Conservation (phyloP, 2,797 vertebrate species). For the Gambelia wislizenii region DNA sequence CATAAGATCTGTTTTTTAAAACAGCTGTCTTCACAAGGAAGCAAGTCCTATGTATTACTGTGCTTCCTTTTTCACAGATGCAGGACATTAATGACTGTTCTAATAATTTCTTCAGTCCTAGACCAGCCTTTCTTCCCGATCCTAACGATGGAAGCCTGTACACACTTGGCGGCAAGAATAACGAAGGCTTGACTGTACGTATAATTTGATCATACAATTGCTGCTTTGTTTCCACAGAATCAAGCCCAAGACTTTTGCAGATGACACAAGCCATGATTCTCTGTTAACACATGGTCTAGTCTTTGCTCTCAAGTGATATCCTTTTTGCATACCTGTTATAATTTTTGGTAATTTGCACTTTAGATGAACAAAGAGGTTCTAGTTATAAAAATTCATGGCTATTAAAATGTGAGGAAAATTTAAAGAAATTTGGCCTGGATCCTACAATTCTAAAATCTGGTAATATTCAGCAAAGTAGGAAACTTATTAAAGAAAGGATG, state of each 20-base stretch:
- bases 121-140: constrained; percentile 96
- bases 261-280: neutral
- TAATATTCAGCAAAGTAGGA: too few relatives aligned
- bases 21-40: constrained; percentile 25
- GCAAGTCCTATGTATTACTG: neutral
- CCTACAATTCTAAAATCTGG: too few relatives aligned
- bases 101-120: constrained; percentile 71
- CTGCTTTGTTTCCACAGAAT: neutral
- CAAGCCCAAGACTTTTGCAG: neutral
- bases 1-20: constrained; percentile 4
- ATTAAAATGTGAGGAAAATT: too few relatives aligned
- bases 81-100: constrained; percentile 12
- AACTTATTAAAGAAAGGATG: too few relatives aligned
- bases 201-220: constrained; percentile 2
- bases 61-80: constrained; percentile 21
- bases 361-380: too few relatives aligned
- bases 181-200: constrained; percentile 94
- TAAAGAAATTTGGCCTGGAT: too few relatives aligned
- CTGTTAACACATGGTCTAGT: neutral
- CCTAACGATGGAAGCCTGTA: constrained; percentile 98
- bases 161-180: constrained; percentile 94
- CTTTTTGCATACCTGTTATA: neutral
- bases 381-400: too few relatives aligned
- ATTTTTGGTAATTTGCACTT: too few relatives aligned
- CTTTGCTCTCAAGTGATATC: neutral